Percentiles rank a stretch among this genome's conserved stretches.
These are phyloP conservation scores for Burhinus oedicnemus DNA, from an alignment of 2,113 vertebrate genomes.

Conservation along the genomic window DNA sequence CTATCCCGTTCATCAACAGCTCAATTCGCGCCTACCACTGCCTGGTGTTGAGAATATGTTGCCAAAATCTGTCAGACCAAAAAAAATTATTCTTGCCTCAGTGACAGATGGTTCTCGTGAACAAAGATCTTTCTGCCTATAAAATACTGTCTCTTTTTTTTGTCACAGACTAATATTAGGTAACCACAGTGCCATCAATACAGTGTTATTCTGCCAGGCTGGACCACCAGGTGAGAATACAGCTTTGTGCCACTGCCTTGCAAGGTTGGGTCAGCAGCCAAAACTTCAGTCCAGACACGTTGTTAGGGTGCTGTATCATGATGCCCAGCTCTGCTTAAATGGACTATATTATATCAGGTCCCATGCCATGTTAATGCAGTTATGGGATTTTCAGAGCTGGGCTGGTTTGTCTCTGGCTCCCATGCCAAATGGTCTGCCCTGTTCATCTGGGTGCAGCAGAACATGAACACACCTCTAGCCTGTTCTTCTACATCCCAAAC, in stretches of 20 bases:
- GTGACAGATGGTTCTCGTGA: not conserved
- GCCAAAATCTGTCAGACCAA: conserved; percentile 7
- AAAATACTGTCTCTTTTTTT: not conserved
- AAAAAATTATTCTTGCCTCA: not conserved
- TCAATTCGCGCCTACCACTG: not conserved
- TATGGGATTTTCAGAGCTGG: not conserved
- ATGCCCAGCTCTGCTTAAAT: not conserved
- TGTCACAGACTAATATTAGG: not conserved
- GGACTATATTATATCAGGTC: not conserved
- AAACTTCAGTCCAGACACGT: not conserved
- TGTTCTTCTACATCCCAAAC: not conserved
- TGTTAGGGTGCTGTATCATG: not conserved
- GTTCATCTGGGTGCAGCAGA: not conserved
- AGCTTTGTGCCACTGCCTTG: not conserved
- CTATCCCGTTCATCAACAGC: not conserved
- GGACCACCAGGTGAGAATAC: not conserved
- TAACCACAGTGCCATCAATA: not conserved
- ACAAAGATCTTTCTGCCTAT: not conserved
- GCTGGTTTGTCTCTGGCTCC: not conserved
- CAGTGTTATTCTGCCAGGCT: not conserved
- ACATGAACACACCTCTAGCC: accelerated
- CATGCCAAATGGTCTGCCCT: accelerated
- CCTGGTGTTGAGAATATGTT: not conserved
- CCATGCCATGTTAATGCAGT: not conserved
- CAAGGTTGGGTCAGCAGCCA: not conserved